These are phyloP conservation scores for Colossoma macropomum DNA, from an alignment of 2,113 vertebrate species.

Conservation along the genomic window DNA sequence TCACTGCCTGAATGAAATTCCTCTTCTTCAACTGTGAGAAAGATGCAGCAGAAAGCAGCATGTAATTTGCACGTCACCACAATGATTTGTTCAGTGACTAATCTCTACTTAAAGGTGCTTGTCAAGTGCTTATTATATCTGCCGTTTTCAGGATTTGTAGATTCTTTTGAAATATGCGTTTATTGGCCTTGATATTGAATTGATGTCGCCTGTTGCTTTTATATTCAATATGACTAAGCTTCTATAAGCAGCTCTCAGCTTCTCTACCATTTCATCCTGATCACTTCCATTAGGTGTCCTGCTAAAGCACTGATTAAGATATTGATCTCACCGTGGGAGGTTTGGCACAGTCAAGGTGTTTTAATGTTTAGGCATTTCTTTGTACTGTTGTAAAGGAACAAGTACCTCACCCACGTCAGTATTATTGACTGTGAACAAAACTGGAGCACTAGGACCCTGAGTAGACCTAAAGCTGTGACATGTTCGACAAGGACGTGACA, in stretches of 20 bases:
- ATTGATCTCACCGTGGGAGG: background rate
- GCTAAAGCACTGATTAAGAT: background rate
- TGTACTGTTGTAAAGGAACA: background rate
- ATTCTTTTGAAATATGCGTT: background rate
- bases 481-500: constrained; percentile 5
- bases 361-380: background rate
- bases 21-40: background rate
- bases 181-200: background rate
- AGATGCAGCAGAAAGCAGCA: background rate
- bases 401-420: background rate
- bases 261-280: background rate
- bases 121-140: background rate
- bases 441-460: background rate
- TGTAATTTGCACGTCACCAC: background rate
- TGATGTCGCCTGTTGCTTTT: background rate
- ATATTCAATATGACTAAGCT: background rate
- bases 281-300: background rate
- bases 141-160: background rate
- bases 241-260: background rate
- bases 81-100: background rate
- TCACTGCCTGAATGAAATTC: background rate
- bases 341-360: background rate
- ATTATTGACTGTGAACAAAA: background rate
- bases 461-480: background rate
- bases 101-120: background rate